These are phyloP conservation scores for Trochalopteron elliotii DNA, from an alignment of 2,113 vertebrate genomes.

Conservation along the genomic window DNA sequence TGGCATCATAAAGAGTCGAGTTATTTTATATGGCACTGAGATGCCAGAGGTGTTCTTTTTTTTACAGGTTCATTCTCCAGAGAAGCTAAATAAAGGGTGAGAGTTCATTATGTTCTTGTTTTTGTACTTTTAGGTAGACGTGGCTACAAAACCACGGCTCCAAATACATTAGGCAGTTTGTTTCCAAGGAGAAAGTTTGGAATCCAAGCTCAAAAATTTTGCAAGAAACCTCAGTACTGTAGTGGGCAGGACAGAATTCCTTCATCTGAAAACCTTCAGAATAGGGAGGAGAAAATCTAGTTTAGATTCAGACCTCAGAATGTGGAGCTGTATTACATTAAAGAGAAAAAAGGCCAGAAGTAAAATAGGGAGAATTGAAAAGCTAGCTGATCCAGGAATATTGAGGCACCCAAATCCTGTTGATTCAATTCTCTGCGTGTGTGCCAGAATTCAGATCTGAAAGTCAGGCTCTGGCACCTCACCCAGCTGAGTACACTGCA, in stretches of 20 bases:
- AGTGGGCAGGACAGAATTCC: not conserved
- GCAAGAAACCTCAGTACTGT: not conserved
- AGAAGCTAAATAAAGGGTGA: not conserved
- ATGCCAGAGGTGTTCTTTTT: not conserved
- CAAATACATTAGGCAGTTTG: not conserved
- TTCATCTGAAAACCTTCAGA: not conserved
- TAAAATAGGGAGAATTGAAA: not conserved
- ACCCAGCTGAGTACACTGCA: not conserved
- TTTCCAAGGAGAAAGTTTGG: conserved; percentile 40
- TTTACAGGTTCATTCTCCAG: not conserved
- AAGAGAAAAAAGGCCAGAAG: not conserved
- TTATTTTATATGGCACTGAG: not conserved
- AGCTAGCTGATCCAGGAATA: not conserved
- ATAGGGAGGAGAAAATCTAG: not conserved
- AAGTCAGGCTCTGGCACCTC: not conserved
- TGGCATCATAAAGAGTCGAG: not conserved
- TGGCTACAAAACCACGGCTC: not conserved
- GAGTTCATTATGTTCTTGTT: not conserved
- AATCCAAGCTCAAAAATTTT: not conserved
- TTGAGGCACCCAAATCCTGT: not conserved
- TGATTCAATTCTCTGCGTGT: not conserved
- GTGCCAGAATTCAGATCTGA: not conserved
- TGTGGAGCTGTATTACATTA: not conserved
- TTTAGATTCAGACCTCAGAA: not conserved
- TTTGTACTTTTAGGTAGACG: not conserved